phyloP scores from a whole-genome alignment of 2,113 vertebrate species.

The Sander lucioperca region DNA sequence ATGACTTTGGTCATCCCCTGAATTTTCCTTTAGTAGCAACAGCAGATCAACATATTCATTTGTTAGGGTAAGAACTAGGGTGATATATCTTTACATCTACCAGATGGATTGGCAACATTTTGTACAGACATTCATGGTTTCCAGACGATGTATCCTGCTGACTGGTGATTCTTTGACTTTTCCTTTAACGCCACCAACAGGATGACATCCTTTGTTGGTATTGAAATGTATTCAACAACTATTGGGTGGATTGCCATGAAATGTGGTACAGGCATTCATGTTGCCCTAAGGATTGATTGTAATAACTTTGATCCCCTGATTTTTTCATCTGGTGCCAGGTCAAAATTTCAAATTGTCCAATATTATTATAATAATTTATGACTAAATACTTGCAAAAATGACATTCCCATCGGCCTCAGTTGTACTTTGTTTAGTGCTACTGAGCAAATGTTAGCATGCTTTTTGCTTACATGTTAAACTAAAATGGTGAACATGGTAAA shows the following conservation, averaged over 20 bases:
- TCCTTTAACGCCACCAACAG: neutral
- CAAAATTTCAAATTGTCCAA: neutral
- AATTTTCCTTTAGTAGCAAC: neutral
- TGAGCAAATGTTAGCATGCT: neutral
- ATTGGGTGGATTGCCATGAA: neutral
- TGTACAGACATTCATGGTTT: neutral
- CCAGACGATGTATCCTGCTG: neutral
- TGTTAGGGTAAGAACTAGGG: neutral
- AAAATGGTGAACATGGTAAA: neutral
- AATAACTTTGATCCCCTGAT: neutral
- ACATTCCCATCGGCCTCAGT: neutral
- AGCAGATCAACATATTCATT: neutral
- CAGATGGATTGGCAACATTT: neutral
- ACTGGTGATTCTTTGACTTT: neutral
- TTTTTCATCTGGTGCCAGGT: neutral
- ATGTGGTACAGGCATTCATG: neutral
- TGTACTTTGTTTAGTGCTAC: neutral
- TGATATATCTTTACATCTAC: neutral
- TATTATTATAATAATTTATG: neutral
- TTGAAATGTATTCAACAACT: neutral
- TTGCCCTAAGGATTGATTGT: neutral
- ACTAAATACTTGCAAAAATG: neutral
- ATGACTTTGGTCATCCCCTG: neutral
- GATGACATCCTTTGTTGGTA: neutral
- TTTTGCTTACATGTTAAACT: neutral